Conservation (phyloP, 2,113 vertebrate genomes). For the Zosterops hypoxanthus region DNA sequence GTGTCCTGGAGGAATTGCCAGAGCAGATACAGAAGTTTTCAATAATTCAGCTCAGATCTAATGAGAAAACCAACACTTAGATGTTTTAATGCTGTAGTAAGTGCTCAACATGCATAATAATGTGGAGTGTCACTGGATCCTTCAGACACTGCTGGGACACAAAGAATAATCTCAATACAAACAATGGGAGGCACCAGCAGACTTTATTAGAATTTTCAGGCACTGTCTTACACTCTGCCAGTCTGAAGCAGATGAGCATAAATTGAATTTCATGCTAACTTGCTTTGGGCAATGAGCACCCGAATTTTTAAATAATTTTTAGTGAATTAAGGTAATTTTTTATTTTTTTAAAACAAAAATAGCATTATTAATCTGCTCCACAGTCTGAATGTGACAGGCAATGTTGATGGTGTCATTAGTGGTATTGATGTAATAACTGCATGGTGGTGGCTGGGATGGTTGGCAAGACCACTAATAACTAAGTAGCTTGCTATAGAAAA, state of each 20-base stretch:
- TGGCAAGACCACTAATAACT: background rate
- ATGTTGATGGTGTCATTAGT: background rate
- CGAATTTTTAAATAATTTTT: slow-evolving; percentile 49
- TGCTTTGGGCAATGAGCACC: background rate
- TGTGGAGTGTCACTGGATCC: background rate
- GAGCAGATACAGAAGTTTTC: background rate
- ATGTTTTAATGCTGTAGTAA: background rate
- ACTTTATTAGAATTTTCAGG: background rate
- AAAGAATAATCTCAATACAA: background rate
- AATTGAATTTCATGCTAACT: slow-evolving; percentile 60
- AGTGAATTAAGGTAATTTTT: background rate
- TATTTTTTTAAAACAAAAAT: background rate
- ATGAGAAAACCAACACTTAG: background rate
- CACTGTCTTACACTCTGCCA: background rate
- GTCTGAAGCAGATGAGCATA: background rate
- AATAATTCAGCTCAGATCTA: background rate
- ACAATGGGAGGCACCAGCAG: background rate
- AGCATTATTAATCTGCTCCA: background rate
- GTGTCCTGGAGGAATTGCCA: background rate
- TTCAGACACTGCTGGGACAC: background rate
- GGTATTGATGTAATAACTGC: background rate
- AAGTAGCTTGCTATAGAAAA: background rate
- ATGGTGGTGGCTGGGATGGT: background rate
- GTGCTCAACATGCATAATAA: background rate
- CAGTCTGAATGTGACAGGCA: background rate